A percentile compares a stretch with the other conserved stretches of the same genome.
Evolutionary conservation across 2,888 invertebrate genomes (phyloP).

Genomic region (Scaptomyza reducta): DNA sequence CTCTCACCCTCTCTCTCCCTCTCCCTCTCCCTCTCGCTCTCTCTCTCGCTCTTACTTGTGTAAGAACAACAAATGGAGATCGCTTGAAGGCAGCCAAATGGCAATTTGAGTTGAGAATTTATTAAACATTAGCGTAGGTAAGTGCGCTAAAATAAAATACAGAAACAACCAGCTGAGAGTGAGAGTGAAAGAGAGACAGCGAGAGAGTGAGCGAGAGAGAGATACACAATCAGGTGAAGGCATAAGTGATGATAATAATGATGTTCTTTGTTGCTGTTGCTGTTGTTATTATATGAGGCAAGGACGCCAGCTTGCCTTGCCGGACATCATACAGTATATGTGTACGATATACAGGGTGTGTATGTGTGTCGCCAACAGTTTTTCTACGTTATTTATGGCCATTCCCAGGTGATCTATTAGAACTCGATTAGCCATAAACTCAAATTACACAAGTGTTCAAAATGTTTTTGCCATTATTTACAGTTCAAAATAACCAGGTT

Average conservation of each 20-base stretch:
- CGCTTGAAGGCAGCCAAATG: slow-evolving; percentile 52
- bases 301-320: slow-evolving; percentile 51
- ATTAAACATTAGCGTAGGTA: slow-evolving; percentile 75
- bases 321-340: slow-evolving; percentile 31
- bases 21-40: not conserved
- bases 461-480: too few relatives aligned
- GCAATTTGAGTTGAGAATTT: slow-evolving; percentile 63
- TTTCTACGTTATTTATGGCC: not conserved
- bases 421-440: not conserved
- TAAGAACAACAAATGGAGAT: slow-evolving; percentile 56
- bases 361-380: not conserved
- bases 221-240: slow-evolving; percentile 29
- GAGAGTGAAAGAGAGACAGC: slow-evolving; percentile 16
- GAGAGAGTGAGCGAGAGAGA: slow-evolving; percentile 2
- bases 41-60: slow-evolving; percentile 29
- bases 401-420: not conserved
- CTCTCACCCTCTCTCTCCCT: not conserved
- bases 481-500: too few relatives aligned
- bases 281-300: slow-evolving; percentile 41
- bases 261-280: slow-evolving; percentile 36
- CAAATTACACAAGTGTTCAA: not conserved
- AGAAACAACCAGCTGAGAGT: not conserved
- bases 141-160: slow-evolving; percentile 48
- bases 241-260: slow-evolving; percentile 10
- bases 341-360: slow-evolving; percentile 44